These are phyloP conservation scores for Apolygus lucorum DNA, from an alignment of 1,140 invertebrate genomes.

Conservation along the genomic window DNA sequence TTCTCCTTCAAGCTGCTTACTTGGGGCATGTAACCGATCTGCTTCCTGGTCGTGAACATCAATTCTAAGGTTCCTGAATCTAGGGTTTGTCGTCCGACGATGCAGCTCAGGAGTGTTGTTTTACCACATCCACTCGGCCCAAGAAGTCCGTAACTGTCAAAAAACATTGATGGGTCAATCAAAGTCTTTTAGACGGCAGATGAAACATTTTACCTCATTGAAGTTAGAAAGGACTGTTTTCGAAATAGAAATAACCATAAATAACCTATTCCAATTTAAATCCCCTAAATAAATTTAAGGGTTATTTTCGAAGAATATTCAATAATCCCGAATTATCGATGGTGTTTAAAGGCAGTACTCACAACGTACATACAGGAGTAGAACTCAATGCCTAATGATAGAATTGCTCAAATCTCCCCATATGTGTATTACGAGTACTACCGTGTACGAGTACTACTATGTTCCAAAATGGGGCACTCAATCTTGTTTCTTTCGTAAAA, in stretches of 20 bases:
- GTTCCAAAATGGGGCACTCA: neutral
- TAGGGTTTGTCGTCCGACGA: constrained; percentile 40
- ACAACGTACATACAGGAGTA: too few species aligned
- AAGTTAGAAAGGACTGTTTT: neutral
- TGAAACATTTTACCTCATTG: neutral
- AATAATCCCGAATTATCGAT: too few species aligned
- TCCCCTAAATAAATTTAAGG: neutral
- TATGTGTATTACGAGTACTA: too few species aligned
- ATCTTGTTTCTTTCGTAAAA: neutral
- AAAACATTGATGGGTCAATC: neutral
- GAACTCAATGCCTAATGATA: too few species aligned
- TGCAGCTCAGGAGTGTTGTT: constrained; percentile 42
- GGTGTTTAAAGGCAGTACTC: too few species aligned
- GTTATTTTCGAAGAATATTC: neutral
- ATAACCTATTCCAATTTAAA: neutral
- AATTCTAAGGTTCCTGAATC: constrained; percentile 39
- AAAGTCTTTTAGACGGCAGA: neutral
- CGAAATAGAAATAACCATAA: neutral
- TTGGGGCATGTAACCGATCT: constrained; percentile 75
- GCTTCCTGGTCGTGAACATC: constrained; percentile 35
- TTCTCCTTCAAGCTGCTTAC: too few species aligned
- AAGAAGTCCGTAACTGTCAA: constrained; percentile 41
- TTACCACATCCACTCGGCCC: constrained; percentile 41
- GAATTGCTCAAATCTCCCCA: too few species aligned
- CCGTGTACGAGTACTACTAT: too few species aligned